These are phyloP conservation scores for Pogonognathellus flavescens DNA, from an alignment of 1,140 invertebrate genomes.

Conservation along the genomic window DNA sequence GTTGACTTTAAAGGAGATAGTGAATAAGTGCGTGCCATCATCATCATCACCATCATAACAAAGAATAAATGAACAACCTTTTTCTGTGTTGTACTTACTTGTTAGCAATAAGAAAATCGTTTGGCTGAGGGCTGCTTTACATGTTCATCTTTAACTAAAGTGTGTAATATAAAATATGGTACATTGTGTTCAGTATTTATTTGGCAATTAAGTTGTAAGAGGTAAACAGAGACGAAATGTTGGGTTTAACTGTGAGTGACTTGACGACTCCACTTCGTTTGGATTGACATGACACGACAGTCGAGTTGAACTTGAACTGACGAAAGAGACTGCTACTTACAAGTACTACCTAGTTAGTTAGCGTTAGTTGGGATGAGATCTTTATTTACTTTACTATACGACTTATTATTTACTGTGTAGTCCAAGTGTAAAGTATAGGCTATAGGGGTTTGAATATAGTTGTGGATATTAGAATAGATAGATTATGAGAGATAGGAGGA, in stretches of 20 bases:
- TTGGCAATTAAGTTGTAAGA: background rate
- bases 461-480: conserved; percentile 8
- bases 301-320: background rate
- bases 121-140: background rate
- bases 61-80: background rate
- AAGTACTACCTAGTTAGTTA: background rate
- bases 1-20: background rate
- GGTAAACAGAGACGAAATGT: background rate
- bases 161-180: background rate
- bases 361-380: background rate
- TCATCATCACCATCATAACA: background rate
- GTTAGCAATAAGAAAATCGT: background rate
- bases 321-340: background rate
- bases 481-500: background rate
- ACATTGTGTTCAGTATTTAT: background rate
- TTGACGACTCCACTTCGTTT: background rate
- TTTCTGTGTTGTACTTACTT: background rate
- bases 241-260: background rate
- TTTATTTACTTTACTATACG: conserved; percentile 39
- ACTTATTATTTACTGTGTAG: no score
- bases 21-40: background rate
- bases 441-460: background rate
- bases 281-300: conserved; percentile 29
- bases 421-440: background rate
- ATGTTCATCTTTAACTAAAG: background rate